Evolutionary conservation across 2,888 invertebrate genomes (phyloP).

Genomic region (Dynastes hyllus): DNA sequence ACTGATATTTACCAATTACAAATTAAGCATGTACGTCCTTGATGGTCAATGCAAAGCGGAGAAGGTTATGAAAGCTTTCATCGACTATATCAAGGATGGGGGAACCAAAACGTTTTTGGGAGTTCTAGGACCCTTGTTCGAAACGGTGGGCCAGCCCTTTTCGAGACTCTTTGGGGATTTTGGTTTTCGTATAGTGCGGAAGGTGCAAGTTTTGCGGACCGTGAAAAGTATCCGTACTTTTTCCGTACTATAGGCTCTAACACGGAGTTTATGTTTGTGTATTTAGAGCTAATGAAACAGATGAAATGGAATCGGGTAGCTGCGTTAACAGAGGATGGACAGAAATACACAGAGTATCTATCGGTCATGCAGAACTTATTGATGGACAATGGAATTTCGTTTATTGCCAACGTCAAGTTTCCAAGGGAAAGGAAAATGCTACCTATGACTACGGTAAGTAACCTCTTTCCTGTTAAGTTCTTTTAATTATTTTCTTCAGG

Average conservation of each 20-base stretch:
- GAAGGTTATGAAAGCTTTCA: constrained; percentile 83
- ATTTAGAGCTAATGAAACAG: constrained; percentile 75
- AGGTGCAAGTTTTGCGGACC: constrained; percentile 81
- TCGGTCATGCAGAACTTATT: constrained; percentile 80
- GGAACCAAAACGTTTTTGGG: too few relatives aligned
- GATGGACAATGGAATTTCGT: constrained; percentile 76
- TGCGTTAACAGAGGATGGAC: constrained; percentile 85
- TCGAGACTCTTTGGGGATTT: constrained; percentile 82
- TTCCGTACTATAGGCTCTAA: constrained; percentile 88
- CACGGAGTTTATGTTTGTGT: constrained; percentile 80
- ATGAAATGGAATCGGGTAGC: constrained; percentile 83
- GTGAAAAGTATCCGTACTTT: constrained; percentile 83
- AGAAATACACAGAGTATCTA: constrained; percentile 86
- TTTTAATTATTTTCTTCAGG: background rate
- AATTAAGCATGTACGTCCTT: constrained; percentile 74
- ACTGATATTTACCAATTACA: constrained; percentile 76
- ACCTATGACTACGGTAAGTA: constrained; percentile 76
- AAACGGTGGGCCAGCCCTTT: constrained; percentile 86
- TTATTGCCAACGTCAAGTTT: constrained; percentile 82
- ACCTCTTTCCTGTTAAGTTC: background rate
- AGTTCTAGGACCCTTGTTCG: constrained; percentile 86
- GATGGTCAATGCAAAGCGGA: constrained; percentile 84
- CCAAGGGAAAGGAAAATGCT: constrained; percentile 72
- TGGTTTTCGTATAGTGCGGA: constrained; percentile 88
- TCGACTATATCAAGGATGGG: constrained; percentile 79